Evolutionary conservation across 2,113 vertebrate species (phyloP).

Genomic region (Arenaria interpres): DNA sequence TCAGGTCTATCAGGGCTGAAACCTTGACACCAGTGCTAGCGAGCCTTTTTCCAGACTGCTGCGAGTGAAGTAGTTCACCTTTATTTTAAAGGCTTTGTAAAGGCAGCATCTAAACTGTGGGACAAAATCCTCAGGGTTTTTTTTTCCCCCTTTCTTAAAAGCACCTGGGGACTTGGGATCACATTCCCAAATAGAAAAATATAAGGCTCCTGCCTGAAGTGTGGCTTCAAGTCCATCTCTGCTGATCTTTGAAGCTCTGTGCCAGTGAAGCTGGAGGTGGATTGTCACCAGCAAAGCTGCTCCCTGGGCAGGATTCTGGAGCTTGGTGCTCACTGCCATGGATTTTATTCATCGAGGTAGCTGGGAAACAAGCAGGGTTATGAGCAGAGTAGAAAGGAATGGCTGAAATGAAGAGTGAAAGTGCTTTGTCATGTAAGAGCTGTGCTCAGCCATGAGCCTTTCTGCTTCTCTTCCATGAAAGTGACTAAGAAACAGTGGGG

Average conservation of each 20-base stretch:
- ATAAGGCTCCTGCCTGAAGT: not conserved
- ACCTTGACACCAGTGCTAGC: not conserved
- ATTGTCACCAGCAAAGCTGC: not conserved
- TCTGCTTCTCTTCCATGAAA: not conserved
- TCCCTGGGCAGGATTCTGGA: not conserved
- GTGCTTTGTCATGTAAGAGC: not conserved
- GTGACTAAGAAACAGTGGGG: not conserved
- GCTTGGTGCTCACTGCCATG: not conserved
- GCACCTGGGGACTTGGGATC: too few relatives aligned
- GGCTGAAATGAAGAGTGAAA: not conserved
- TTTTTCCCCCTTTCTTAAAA: not conserved
- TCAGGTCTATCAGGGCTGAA: not conserved
- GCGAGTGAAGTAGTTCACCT: not conserved
- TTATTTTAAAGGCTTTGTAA: not conserved
- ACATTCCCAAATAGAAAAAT: not conserved
- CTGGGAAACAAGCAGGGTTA: not conserved
- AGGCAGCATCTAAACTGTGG: not conserved
- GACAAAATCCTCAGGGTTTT: not conserved
- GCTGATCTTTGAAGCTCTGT: not conserved
- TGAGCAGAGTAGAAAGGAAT: not conserved
- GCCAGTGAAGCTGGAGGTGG: not conserved
- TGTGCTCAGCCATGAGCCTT: not conserved
- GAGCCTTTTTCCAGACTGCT: not conserved
- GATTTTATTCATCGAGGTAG: not conserved
- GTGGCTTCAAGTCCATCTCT: not conserved